Evolutionary conservation across 2,888 invertebrate species (phyloP).

Genomic region (Eupeodes latifasciatus): DNA sequence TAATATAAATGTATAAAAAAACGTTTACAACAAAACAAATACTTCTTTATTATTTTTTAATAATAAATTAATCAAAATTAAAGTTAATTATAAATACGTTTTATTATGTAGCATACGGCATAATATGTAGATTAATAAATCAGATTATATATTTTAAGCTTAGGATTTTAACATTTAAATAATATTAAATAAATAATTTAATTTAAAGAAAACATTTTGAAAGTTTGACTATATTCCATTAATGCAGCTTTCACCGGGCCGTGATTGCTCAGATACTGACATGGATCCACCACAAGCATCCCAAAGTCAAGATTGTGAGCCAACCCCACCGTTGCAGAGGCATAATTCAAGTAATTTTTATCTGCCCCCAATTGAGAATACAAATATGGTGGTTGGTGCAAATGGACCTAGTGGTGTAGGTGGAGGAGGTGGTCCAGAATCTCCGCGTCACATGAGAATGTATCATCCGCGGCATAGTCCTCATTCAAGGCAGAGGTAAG

Average conservation of each 20-base stretch:
- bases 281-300: constrained; percentile 95
- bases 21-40: background rate
- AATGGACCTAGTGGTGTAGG: constrained; percentile 78
- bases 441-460: constrained; percentile 85
- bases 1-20: background rate
- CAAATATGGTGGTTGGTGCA: constrained; percentile 77
- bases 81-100: constrained; percentile 6
- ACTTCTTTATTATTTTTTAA: background rate
- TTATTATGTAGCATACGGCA: background rate
- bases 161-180: constrained; percentile 43
- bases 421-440: constrained; percentile 83
- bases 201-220: constrained; percentile 49
- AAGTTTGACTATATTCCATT: constrained; percentile 66
- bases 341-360: constrained; percentile 95
- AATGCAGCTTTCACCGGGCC: constrained; percentile 91
- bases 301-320: constrained; percentile 96
- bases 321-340: constrained; percentile 94
- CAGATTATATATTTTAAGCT: constrained; percentile 51
- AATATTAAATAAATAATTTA: constrained; percentile 22
- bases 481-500: constrained; percentile 89
- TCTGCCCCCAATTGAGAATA: constrained; percentile 87
- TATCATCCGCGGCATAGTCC: constrained; percentile 89
- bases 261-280: constrained; percentile 92
- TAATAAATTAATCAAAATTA: background rate
- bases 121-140: background rate